Evolutionary conservation across 2,888 invertebrate genomes (phyloP).

Genomic region (Lysandra bellargus): DNA sequence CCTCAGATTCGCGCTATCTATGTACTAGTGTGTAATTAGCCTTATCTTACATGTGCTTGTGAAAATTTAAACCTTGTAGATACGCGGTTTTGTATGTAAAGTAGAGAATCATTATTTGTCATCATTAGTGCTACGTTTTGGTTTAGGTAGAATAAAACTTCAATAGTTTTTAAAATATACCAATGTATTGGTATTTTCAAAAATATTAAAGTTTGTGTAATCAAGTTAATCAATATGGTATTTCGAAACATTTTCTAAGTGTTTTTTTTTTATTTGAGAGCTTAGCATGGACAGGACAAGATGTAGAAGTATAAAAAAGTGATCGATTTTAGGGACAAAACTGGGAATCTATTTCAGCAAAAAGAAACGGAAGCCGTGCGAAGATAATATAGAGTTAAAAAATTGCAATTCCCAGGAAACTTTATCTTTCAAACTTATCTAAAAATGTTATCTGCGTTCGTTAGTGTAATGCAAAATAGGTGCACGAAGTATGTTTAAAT

Average conservation of each 20-base stretch:
- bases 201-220: too few relatives aligned
- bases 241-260: too few relatives aligned
- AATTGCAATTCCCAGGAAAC: neutral
- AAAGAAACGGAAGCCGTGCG: neutral
- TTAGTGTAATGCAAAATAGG: slow-evolving; percentile 27
- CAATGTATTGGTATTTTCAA: too few relatives aligned
- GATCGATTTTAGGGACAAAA: neutral
- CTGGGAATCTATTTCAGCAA: neutral
- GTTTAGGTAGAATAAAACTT: too few relatives aligned
- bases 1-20: slow-evolving; percentile 32
- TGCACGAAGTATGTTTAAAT: slow-evolving; percentile 20
- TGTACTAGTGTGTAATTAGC: slow-evolving; percentile 14
- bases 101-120: neutral
- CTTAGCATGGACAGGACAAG: too few relatives aligned
- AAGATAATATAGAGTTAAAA: neutral
- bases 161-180: too few relatives aligned
- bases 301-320: too few relatives aligned
- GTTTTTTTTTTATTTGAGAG: too few relatives aligned
- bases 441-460: slow-evolving; percentile 13
- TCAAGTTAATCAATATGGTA: too few relatives aligned
- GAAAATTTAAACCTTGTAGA: neutral
- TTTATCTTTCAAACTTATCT: neutral
- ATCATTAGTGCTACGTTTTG: neutral
- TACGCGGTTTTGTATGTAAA: neutral
- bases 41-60: slow-evolving; percentile 19